Conservation (phyloP, 2,113 vertebrate genomes). For the Camelus dromedarius region DNA sequence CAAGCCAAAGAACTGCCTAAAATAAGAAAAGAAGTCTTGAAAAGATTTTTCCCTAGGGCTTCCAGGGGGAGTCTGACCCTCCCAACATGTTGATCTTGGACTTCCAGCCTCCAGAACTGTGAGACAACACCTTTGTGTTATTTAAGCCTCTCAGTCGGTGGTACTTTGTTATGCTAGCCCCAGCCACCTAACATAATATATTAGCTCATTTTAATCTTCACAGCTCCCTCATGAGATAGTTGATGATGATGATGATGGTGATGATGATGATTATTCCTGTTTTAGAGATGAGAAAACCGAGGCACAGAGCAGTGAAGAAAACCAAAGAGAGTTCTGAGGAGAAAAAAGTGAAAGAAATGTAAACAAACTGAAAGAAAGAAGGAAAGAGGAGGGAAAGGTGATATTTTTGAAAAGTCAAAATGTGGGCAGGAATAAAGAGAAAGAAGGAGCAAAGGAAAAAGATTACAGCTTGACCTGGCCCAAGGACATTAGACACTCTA, state of each 20-base stretch:
- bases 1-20: neutral
- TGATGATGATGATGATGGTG: no score
- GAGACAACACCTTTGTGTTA: neutral
- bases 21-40: neutral
- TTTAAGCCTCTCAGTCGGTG: neutral
- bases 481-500: neutral
- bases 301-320: neutral
- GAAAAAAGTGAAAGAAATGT: neutral
- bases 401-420: neutral
- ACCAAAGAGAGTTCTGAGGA: neutral
- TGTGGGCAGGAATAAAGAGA: neutral
- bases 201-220: neutral
- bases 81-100: neutral
- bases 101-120: neutral
- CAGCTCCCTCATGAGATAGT: neutral
- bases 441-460: neutral
- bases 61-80: neutral
- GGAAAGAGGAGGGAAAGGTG: neutral
- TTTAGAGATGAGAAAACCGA: neutral
- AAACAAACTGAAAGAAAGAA: neutral
- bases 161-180: neutral
- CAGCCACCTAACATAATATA: neutral
- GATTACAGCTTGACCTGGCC: constrained; percentile 24
- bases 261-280: neutral
- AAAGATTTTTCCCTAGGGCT: neutral